phyloP scores from a whole-genome alignment of 30 jellyfish, hydroid and myxozoan genomes.

The Aurelia aurita region DNA sequence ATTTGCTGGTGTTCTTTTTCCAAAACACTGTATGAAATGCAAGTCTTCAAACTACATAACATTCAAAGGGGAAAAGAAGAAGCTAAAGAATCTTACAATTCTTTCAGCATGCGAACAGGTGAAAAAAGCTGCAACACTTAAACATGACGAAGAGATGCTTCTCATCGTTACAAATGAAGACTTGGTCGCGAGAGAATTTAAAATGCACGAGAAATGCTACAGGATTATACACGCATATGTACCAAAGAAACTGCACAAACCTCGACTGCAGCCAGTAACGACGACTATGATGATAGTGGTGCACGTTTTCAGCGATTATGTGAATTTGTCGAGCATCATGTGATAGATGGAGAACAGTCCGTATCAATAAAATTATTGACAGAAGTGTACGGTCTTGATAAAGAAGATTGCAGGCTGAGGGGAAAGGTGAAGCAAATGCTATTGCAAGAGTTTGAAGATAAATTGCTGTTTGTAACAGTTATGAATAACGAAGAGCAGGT shows the following conservation, averaged over 20 bases:
- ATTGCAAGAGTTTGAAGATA: slow-evolving; percentile 13
- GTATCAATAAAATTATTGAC: slow-evolving; percentile 21
- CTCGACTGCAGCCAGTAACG: slow-evolving; percentile 28
- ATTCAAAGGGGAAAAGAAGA: slow-evolving; percentile 20
- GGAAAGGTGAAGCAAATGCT: slow-evolving; percentile 50
- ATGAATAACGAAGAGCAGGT: slow-evolving; percentile 26
- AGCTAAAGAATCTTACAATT: slow-evolving; percentile 7
- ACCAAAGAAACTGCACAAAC: slow-evolving; percentile 13
- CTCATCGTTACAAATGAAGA: too few species aligned
- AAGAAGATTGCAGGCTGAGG: slow-evolving; percentile 31
- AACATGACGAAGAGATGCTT: slow-evolving; percentile 15
- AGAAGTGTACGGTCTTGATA: slow-evolving; percentile 23
- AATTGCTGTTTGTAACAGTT: slow-evolving; percentile 23
- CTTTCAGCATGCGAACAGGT: slow-evolving; percentile 24
- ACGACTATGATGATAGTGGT: slow-evolving; percentile 3
- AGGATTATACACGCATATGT: too few species aligned
- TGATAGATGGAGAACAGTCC: slow-evolving; percentile 29
- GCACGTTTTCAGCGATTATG: slow-evolving; percentile 11
- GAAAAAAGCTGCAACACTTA: slow-evolving; percentile 27
- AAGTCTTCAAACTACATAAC: slow-evolving; percentile 26
- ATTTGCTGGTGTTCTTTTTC: background rate
- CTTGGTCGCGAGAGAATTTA: too few species aligned
- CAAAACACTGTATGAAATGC: slow-evolving; percentile 33
- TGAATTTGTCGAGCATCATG: slow-evolving; percentile 11
- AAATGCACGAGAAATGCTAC: too few species aligned